Percentiles rank a stretch among this genome's conserved stretches.
phyloP scores from a whole-genome alignment of 2,113 vertebrate genomes.

The Saccopteryx bilineata region DNA sequence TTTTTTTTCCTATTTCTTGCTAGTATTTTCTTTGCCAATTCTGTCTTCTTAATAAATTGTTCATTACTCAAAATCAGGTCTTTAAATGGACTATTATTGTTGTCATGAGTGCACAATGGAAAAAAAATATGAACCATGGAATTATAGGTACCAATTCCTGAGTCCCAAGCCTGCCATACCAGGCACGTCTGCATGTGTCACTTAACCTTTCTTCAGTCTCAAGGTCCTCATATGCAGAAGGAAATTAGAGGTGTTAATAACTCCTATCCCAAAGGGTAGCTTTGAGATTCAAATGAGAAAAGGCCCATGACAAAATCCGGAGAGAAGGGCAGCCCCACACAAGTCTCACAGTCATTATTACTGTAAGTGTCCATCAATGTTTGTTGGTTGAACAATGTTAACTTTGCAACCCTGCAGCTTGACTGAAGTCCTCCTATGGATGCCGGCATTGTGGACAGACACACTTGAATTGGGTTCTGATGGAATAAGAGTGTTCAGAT shows the following conservation, averaged over 20 bases:
- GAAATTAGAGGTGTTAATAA: conserved; percentile 15
- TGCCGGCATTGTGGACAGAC: too few species aligned
- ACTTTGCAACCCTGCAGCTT: not conserved
- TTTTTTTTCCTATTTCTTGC: not conserved
- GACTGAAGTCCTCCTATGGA: not conserved
- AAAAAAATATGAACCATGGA: not conserved
- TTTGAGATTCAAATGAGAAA: not conserved
- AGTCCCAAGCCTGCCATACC: not conserved
- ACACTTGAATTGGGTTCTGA: rapidly evolving
- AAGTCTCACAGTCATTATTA: not conserved
- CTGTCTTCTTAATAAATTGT: not conserved
- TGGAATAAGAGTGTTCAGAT: not conserved
- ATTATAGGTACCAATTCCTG: not conserved
- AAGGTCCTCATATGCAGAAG: not conserved
- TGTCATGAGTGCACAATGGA: not conserved
- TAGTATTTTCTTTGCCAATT: not conserved
- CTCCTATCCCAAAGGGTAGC: too few species aligned
- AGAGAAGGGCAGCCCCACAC: not conserved
- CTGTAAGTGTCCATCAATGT: not conserved
- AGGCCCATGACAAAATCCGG: not conserved
- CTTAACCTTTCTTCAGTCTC: not conserved
- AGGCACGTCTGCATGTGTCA: not conserved
- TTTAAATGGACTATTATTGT: not conserved
- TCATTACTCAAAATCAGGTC: not conserved
- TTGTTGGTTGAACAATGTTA: not conserved